Evolutionary conservation across 2,113 vertebrate species (phyloP).

Genomic region (Pampusana beccarii): DNA sequence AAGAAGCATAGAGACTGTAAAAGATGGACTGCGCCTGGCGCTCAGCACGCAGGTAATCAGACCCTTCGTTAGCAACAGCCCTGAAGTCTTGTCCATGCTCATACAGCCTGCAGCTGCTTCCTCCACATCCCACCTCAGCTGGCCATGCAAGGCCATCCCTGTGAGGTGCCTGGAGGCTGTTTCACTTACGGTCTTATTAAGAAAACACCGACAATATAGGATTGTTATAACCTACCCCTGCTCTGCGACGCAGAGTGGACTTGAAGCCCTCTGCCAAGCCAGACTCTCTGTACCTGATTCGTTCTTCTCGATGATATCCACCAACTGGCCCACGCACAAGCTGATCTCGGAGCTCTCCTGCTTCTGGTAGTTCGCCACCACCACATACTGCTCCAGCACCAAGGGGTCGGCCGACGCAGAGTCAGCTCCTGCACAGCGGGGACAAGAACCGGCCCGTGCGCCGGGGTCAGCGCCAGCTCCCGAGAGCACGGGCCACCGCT

Average conservation of each 20-base stretch:
- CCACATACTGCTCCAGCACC: constrained; percentile 95
- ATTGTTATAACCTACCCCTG: neutral
- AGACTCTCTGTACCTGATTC: constrained; percentile 85
- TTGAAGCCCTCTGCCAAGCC: neutral
- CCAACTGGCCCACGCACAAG: constrained; percentile 92
- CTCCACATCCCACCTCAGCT: neutral
- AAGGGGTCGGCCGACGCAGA: constrained; percentile 84
- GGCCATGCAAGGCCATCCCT: neutral
- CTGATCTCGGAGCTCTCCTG: constrained; percentile 98
- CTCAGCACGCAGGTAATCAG: neutral
- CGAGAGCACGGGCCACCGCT: neutral
- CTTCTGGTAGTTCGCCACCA: constrained; percentile 95
- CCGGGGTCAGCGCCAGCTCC: neutral
- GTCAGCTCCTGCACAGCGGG: constrained; percentile 80
- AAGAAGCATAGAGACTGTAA: neutral
- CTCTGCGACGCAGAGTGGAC: neutral
- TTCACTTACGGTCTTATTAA: neutral
- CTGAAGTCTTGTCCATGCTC: neutral
- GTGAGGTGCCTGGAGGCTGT: neutral
- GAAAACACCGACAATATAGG: neutral
- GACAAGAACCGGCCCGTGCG: constrained; percentile 16
- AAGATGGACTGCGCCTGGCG: neutral
- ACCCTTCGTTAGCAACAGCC: neutral
- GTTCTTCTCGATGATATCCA: constrained; percentile 99
- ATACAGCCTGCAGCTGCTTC: neutral